Evolutionary conservation across 30 jellyfish, hydroid and myxozoan genomes (phyloP).

Genomic region (Turritopsis dohrnii): DNA sequence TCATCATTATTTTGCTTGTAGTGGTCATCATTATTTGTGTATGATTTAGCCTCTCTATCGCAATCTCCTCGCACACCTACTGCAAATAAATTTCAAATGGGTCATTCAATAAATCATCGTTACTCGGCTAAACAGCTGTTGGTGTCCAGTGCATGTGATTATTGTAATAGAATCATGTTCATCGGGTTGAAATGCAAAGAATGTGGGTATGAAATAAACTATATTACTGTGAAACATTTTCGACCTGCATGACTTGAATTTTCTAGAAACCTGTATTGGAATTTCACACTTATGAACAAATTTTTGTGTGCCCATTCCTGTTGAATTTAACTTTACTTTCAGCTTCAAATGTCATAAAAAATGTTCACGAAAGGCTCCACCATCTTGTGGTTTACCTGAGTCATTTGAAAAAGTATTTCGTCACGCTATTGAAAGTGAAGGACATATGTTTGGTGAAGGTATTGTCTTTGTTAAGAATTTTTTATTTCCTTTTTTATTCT

Average conservation of each 20-base stretch:
- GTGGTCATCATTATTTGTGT: not conserved
- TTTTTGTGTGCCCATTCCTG: not conserved
- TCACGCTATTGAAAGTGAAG: not conserved
- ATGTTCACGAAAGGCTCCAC: constrained; percentile 82
- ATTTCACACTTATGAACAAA: too few species aligned
- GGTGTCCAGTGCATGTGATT: constrained; percentile 62
- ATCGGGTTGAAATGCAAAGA: constrained; percentile 75
- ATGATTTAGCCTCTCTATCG: constrained; percentile 22
- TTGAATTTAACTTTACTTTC: not conserved
- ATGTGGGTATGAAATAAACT: constrained; percentile 59
- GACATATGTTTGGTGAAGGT: not conserved
- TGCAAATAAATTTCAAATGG: constrained; percentile 45
- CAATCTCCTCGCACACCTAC: constrained; percentile 89
- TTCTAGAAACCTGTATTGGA: too few species aligned
- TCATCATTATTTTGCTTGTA: not conserved
- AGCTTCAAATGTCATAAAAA: constrained; percentile 87
- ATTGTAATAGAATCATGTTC: constrained; percentile 66
- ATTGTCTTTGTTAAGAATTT: not conserved
- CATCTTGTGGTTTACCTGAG: constrained; percentile 87
- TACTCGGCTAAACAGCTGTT: constrained; percentile 64
- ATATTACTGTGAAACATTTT: too few species aligned
- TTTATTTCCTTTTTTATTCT: not conserved
- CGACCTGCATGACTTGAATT: not conserved
- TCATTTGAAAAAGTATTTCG: constrained; percentile 37
- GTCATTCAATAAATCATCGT: constrained; percentile 73